Evolutionary conservation across 2,113 vertebrate species (phyloP), one percentile per base, ranked within the genome.

Genomic region (Rhodinocichla rosea): DNA sequence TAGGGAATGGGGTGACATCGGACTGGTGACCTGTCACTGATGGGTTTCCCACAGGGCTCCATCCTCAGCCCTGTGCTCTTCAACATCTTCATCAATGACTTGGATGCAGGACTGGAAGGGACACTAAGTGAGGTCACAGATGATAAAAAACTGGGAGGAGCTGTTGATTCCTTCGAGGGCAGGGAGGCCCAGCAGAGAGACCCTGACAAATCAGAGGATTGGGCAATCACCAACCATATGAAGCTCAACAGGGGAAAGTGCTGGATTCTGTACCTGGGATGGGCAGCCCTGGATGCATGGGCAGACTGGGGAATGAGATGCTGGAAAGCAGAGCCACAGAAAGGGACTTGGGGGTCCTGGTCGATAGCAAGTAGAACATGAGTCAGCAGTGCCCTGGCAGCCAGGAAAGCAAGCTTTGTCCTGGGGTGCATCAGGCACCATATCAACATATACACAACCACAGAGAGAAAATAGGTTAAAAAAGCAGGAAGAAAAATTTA

Each of bases 211-310:
- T 28, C 1, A 59, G 64, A 69, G 35, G 7, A 27, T 11, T 28
- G 44, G 30, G 52, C 19, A 82, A 28, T 69, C 64, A 82, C 18
- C 35, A 42, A 30, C 37, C 16, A 7, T 14, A 17, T 22, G 17
- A 57, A 21, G 2, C 59, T 59, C 28, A 69, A 4, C 0, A 2
- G 28, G 11, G 15, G 5, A 59, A 81, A 69, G 22, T n/a, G 35
- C 42, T 3, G 2, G 15, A 28, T n/a, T 28, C 28, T 59, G 28
- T 18, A 57, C 8, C 28, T 39, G 42, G 28, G 40, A 40, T 40
- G 63, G 28, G 8, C 63, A 67, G 17, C 13, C 5, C 28, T 57
- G 42, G n/a, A 14, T 49, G 4, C 6, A 37, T 0, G 0, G 52
- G 33, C n/a, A 39, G 35, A 22, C 11, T 49, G 65, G 23, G 53